Base-by-base conservation (phyloP, 2,797 vertebrate species). In the Heteromormyrus szaboi region DNA sequence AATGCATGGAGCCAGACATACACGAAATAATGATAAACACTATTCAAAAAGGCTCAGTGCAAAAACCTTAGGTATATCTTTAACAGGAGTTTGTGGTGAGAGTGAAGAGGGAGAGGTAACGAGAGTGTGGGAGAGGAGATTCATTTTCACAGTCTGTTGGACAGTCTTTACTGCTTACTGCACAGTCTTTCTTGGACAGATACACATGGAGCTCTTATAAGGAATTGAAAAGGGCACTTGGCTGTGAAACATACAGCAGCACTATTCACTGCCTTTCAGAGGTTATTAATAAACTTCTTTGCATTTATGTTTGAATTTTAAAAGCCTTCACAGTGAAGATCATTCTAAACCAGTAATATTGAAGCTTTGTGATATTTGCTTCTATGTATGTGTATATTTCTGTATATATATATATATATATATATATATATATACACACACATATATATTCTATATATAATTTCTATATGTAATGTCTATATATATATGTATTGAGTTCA, bases 151-250 rank as follows among this genome's bases (percentile, higher is more conserved):
- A 54, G 59, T 51, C 33, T 12, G 25, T 86, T 86, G 79, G 51
- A 90, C 87, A 85, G 46, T 85, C 90, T 88, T 92, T 44, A 83
- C 90, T 90, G 91, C 93, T 91, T 93, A 86, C 89, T 90, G 91
- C 90, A 90, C 89, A 87, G 89, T 62, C 33, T 2, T 19, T 95
- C 94, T 94, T 94, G 93, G 93, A 94, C 93, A 92, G 91, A 76
- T 88, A 90, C 90, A 92, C 87, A 87, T 90, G 88, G 89, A 91
- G 93, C 89, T 93, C 95, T 94, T 95, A 95, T 94, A 96, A 93
- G 95, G 95, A 91, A 90, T 90, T 90, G 12, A 87, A 92, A 92
- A 94, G 93, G 92, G 89, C 85, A 83, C 25, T 87, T 88, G 89
- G 90, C 89, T 59, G 90, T 88, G 88, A 89, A 51, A 91, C 91